Evolutionary conservation across 1,140 invertebrate species (phyloP), one percentile per base, ranked within the genome.

Genomic region (Colletes latitarsis): DNA sequence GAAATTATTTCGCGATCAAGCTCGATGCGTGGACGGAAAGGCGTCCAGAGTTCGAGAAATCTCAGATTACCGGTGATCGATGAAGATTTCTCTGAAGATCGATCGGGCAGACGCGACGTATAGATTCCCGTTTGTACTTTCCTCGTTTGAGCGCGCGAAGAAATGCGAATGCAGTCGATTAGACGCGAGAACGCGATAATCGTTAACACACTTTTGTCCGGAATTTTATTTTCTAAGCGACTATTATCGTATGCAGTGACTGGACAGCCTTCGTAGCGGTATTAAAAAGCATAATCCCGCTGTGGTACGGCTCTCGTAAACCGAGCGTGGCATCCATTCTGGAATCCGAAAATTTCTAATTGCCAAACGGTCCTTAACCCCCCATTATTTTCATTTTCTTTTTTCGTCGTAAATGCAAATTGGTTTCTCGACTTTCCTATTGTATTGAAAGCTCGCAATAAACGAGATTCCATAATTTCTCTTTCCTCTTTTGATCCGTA

Each of bases 1-100:
- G 30, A 30, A 30, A 30, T 30, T 49, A 3, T 49, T 49, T 49
- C 9, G 49, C 49, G 10, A 49, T 49, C 10, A 46, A 46, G 6
- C 4, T 46, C 43, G 9, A 49, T 49, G 10, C 49, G 49, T 9
- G 43, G 43, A 46, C 43, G 4, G 43, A 49, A 49, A 49, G 8
- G 49, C 49, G 10, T 49, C 3, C 49, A 9, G 3, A 1, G 49
- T 12, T 49, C 46, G 66, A 39, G 52, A 55, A 12, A 55, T 39
- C 8, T 0, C 30, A 6, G 55, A 17, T n/a, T 55, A 39, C 17
- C 0, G 39, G 4, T 15, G 21, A 14, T n/a, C 15, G 6, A 30
- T 12, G 43, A 39, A 52, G 58, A 74, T 74, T 52, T 74, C 71
- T 49, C 71, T 14, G 21, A 19, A 12, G 43, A 74, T 63, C 52